A percentile compares a stretch with the other conserved stretches of the same genome.
phyloP scores from a whole-genome alignment of 1,140 invertebrate species.

The Drosophila virilis region DNA sequence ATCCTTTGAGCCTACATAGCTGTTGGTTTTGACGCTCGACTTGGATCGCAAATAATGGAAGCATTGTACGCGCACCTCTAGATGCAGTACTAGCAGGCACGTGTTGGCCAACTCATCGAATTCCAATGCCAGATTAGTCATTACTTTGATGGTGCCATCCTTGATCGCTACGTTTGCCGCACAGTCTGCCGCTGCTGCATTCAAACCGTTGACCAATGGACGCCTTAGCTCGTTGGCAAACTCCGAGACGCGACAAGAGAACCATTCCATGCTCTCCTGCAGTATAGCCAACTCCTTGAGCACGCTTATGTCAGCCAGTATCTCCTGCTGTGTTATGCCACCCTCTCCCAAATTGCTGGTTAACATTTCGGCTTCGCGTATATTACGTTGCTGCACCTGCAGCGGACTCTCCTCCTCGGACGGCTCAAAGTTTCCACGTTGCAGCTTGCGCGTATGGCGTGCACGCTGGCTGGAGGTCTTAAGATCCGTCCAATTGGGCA shows the following conservation, averaged over 20 bases:
- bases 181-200: conserved; percentile 50
- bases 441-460: conserved; percentile 78
- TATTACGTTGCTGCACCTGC: conserved; percentile 92
- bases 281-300: conserved; percentile 93
- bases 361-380: conserved; percentile 95
- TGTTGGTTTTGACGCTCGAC: conserved; percentile 65
- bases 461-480: conserved; percentile 86
- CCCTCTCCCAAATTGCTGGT: conserved; percentile 94
- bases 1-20: conserved; percentile 82
- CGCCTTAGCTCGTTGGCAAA: conserved; percentile 85
- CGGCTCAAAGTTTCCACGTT: conserved; percentile 84
- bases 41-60: conserved; percentile 93
- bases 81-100: conserved; percentile 94
- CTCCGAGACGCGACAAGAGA: conserved; percentile 86
- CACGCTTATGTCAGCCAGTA: conserved; percentile 90
- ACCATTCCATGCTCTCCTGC: conserved; percentile 96
- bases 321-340: conserved; percentile 93
- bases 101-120: conserved; percentile 96
- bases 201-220: conserved; percentile 76
- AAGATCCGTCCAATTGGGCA: conserved; percentile 93
- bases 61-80: conserved; percentile 97
- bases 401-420: conserved; percentile 90
- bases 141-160: conserved; percentile 83
- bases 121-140: conserved; percentile 89
- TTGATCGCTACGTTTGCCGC: conserved; percentile 72